Base-by-base conservation (phyloP, 2,888 invertebrate species). In the Mesochorus sp. region DNA sequence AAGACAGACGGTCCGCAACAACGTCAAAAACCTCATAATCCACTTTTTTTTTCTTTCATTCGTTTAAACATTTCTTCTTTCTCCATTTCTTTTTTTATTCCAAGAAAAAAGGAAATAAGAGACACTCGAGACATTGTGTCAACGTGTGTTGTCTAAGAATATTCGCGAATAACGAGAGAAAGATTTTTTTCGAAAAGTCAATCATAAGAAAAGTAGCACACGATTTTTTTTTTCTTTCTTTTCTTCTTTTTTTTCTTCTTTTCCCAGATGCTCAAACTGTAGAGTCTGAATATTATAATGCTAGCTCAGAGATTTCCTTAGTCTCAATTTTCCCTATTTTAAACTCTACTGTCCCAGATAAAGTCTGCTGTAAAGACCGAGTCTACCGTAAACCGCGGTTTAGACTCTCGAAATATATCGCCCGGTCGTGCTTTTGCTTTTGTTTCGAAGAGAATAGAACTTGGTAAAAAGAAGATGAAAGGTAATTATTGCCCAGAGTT, bases 321-420 rank as follows among this genome's bases (percentile, higher is more conserved):
- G 72, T 73, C 76, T 66, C 42, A 57, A 80, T 73, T 79, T 78
- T 78, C 80, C 80, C 79, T 80, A 80, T 80, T 79, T 80, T 80
- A 79, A 80, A 79, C 73, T 76, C 72, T 26, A 67, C 76, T 76
- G 79, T 53, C 79, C 80, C 80, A 80, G 76, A 79, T 80, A 73
- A 75, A 49, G 66, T 62, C 64, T 39, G 37, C 59, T 66, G n/a
- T n/a, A n/a, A n/a, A n/a, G n/a, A n/a, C n/a, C n/a, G n/a, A n/a
- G n/a, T n/a, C n/a, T n/a, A n/a, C n/a, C n/a, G n/a, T n/a, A 39
- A 51, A 61, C 55, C 66, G 61, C 66, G 49, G 59, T 42, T 51
- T 73, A 64, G 66, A 31, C 34, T 79, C 80, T 76, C 76, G 72
- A 79, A 80, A 80, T 80, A 80, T 80, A 80, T 53, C 64, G 67